phyloP scores from a whole-genome alignment of 2,113 vertebrate genomes.

The Cromileptes altivelis region DNA sequence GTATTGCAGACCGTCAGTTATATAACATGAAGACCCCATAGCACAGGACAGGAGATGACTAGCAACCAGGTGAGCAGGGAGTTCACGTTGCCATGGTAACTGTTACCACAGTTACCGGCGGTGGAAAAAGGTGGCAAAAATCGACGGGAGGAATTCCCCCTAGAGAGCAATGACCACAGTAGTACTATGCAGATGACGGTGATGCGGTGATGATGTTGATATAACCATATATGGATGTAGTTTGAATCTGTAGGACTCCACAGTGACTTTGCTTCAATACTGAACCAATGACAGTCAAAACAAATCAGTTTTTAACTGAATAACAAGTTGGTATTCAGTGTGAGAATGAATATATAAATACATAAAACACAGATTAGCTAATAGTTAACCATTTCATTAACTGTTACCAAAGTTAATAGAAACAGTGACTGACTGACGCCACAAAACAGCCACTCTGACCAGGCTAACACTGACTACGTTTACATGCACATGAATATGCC shows the following conservation, averaged over 20 bases:
- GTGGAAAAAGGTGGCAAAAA: constrained; percentile 23
- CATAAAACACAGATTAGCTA: not conserved
- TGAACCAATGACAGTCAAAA: not conserved
- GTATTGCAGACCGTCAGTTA: constrained; percentile 63
- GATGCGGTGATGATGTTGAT: not conserved
- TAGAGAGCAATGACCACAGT: not conserved
- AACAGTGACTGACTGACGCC: constrained; percentile 23
- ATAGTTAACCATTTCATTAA: constrained; percentile 41
- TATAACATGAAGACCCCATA: constrained; percentile 39
- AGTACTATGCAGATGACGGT: not conserved
- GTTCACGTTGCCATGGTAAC: constrained; percentile 26
- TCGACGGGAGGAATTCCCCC: constrained; percentile 29
- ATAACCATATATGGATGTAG: constrained; percentile 14
- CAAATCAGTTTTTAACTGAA: not conserved
- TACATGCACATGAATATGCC: too few species aligned
- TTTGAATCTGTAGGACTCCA: not conserved
- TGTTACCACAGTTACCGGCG: constrained; percentile 41
- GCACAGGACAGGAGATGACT: constrained; percentile 35
- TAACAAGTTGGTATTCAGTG: not conserved
- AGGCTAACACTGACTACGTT: not conserved
- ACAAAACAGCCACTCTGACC: not conserved
- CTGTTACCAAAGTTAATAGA: constrained; percentile 50
- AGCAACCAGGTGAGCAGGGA: constrained; percentile 45
- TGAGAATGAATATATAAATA: not conserved
- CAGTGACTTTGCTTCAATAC: not conserved